phyloP scores from a whole-genome alignment of 30 jellyfish, hydroid and myxozoan genomes.

The Cassiopea andromeda region DNA sequence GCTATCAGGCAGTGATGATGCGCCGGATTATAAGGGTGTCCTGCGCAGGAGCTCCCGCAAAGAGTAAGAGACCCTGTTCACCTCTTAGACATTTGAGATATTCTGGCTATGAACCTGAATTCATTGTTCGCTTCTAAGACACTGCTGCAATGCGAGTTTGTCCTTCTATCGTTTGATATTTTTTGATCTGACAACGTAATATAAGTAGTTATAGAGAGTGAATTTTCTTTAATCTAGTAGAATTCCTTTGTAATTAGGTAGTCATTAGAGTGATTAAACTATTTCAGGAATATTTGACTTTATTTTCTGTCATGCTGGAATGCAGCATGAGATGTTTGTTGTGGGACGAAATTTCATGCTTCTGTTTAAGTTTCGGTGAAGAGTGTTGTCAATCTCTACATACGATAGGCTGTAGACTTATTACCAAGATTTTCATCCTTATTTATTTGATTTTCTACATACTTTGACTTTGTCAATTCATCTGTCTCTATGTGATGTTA shows the following conservation, averaged over 20 bases:
- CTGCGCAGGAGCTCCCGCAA: conserved; percentile 44
- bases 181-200: neutral
- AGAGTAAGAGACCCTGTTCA: conserved; percentile 46
- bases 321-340: too few relatives aligned
- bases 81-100: neutral
- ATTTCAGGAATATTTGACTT: too few relatives aligned
- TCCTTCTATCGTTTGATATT: neutral
- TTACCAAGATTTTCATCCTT: neutral
- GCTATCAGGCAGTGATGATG: conserved; percentile 19
- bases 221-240: neutral
- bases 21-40: conserved; percentile 59
- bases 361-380: neutral
- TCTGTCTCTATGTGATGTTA: too few relatives aligned
- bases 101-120: neutral
- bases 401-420: neutral
- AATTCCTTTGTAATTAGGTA: neutral
- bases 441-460: neutral
- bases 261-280: neutral
- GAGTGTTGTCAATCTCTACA: neutral
- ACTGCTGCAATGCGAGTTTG: neutral
- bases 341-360: neutral
- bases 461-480: neutral
- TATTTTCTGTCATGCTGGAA: too few relatives aligned
- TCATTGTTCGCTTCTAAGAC: conserved; percentile 3
- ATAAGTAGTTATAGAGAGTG: neutral